phyloP scores from a whole-genome alignment of 2,797 vertebrate genomes.

The Micropoecilia bifurca region DNA sequence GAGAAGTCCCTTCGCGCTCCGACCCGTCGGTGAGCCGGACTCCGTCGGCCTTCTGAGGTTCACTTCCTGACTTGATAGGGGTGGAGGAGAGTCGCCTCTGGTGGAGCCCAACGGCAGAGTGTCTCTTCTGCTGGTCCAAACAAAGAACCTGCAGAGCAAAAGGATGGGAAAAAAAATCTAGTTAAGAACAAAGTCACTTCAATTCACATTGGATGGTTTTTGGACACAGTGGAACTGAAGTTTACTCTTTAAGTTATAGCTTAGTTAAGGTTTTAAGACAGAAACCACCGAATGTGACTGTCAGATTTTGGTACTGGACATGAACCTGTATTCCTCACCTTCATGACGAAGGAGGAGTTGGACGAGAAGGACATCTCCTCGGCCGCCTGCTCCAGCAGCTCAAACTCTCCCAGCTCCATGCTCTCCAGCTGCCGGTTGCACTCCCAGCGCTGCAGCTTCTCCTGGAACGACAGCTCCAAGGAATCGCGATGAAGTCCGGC shows the following conservation, averaged over 20 bases:
- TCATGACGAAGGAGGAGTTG: slow-evolving; percentile 92
- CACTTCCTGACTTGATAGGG: slow-evolving; percentile 83
- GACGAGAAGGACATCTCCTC: slow-evolving; percentile 97
- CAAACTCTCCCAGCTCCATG: slow-evolving; percentile 94
- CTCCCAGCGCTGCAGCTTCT: slow-evolving; percentile 87
- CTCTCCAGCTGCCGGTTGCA: slow-evolving; percentile 85
- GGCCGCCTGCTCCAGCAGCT: slow-evolving; percentile 94
- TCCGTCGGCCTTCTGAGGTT: background rate
- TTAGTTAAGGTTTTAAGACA: background rate
- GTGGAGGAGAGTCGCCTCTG: slow-evolving; percentile 90
- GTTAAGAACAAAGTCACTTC: background rate
- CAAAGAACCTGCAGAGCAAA: slow-evolving; percentile 80
- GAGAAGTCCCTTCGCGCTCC: background rate
- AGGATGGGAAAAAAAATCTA: background rate
- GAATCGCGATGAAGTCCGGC: slow-evolving; percentile 67
- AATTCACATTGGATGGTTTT: background rate
- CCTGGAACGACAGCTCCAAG: slow-evolving; percentile 89
- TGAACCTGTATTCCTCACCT: slow-evolving; percentile 53
- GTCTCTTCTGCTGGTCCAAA: slow-evolving; percentile 79
- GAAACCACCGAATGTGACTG: background rate
- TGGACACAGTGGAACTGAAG: background rate
- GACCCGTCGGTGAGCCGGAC: background rate
- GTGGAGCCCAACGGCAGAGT: slow-evolving; percentile 50
- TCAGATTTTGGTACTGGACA: background rate
- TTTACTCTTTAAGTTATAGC: background rate